Evolutionary conservation across 2,113 vertebrate genomes (phyloP).

Genomic region (Lethenteron reissneri): DNA sequence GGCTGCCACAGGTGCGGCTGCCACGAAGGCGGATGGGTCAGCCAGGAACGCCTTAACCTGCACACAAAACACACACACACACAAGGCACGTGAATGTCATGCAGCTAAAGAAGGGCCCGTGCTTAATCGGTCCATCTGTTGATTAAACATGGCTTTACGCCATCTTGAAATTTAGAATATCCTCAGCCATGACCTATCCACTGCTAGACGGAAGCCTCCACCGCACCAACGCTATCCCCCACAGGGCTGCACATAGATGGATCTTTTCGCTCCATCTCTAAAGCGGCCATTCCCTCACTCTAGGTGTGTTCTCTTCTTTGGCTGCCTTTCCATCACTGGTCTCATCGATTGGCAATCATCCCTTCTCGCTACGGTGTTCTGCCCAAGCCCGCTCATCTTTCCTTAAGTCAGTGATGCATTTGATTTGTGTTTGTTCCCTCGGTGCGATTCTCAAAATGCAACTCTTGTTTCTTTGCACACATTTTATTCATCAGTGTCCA

Average conservation of each 20-base stretch:
- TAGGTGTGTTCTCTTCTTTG: too few relatives aligned
- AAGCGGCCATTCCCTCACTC: too few relatives aligned
- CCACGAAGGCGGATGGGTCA: background rate
- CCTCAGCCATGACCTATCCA: background rate
- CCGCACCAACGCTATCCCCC: background rate
- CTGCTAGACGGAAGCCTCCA: background rate
- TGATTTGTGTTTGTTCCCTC: too few relatives aligned
- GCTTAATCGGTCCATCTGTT: background rate
- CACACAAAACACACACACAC: background rate
- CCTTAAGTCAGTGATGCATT: too few relatives aligned
- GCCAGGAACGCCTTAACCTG: slow-evolving; percentile 5
- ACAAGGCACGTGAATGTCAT: background rate
- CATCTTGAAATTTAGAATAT: background rate
- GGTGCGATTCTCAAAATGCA: too few relatives aligned
- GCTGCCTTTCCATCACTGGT: too few relatives aligned
- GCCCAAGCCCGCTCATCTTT: too few relatives aligned
- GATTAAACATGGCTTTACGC: background rate
- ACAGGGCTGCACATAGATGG: too few relatives aligned
- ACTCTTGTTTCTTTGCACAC: background rate
- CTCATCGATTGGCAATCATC: too few relatives aligned
- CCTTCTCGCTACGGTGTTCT: too few relatives aligned
- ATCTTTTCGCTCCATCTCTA: too few relatives aligned
- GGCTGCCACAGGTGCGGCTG: background rate
- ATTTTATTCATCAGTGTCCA: background rate
- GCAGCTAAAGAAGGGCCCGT: background rate